phyloP scores from a whole-genome alignment of 2,797 vertebrate genomes.

The Malacoraja senta region DNA sequence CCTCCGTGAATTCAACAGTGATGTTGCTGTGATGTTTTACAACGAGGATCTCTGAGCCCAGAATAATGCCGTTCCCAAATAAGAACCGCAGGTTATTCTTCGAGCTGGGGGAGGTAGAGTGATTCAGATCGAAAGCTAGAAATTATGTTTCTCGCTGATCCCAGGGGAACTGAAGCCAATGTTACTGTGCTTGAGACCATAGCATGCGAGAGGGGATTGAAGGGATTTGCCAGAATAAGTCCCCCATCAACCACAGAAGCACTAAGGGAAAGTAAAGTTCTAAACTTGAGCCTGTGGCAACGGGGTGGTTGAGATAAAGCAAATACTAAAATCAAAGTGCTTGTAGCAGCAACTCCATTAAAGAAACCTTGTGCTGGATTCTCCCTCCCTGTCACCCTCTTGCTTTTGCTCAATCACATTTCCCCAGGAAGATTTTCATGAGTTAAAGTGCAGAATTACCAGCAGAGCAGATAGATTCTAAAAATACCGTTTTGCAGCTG shows the following conservation, averaged over 20 bases:
- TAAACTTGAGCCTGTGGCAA: neutral
- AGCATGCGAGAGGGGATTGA: neutral
- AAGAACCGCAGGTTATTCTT: neutral
- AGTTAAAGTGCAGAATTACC: neutral
- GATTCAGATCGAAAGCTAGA: neutral
- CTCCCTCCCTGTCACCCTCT: neutral
- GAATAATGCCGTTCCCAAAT: neutral
- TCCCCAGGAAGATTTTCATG: neutral
- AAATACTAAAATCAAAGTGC: neutral
- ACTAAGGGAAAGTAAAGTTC: neutral
- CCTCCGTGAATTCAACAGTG: no score
- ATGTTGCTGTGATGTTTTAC: neutral
- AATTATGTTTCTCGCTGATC: neutral
- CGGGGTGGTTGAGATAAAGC: no score
- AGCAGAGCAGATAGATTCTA: neutral
- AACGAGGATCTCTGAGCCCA: neutral
- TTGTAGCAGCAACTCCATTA: neutral
- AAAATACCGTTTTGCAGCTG: neutral
- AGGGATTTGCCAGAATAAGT: neutral
- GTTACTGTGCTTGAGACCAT: no score
- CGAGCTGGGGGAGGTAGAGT: neutral
- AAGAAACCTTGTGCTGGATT: neutral
- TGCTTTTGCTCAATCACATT: neutral
- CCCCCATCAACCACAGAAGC: neutral
- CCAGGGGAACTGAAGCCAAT: neutral